Percentiles rank a stretch among this genome's conserved stretches.
phyloP scores from a whole-genome alignment of 1,140 invertebrate species.

The Drosophila hydei region DNA sequence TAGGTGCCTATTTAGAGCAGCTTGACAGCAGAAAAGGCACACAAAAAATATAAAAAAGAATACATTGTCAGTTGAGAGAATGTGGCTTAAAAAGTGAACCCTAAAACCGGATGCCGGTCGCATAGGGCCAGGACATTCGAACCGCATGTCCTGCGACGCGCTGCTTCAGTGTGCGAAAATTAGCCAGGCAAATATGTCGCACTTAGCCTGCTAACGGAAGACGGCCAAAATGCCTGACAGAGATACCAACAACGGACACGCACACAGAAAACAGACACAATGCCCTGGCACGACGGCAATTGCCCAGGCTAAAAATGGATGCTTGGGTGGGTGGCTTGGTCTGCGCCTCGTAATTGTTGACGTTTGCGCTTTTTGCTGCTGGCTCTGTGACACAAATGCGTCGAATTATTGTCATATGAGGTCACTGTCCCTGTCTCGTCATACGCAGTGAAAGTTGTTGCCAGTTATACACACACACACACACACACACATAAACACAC shows the following conservation, averaged over 20 bases:
- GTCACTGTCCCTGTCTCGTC: constrained; percentile 72
- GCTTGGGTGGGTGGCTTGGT: not conserved
- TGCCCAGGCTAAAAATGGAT: constrained; percentile 49
- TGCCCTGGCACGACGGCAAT: constrained; percentile 61
- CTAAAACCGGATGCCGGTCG: constrained; percentile 2
- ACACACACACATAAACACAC: constrained; percentile 33
- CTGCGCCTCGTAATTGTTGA: constrained; percentile 62
- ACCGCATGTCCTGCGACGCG: constrained; percentile 59
- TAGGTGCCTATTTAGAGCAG: not conserved
- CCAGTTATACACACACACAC: constrained; percentile 27
- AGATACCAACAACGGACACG: constrained; percentile 33
- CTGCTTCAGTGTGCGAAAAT: constrained; percentile 46
- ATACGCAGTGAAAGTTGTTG: constrained; percentile 71
- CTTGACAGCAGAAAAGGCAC: no score
- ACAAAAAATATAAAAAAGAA: no score
- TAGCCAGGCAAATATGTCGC: constrained; percentile 81
- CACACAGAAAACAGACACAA: constrained; percentile 16
- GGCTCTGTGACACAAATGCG: constrained; percentile 69
- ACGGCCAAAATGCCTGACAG: constrained; percentile 35
- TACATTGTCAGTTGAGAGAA: not conserved
- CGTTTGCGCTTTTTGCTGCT: constrained; percentile 65
- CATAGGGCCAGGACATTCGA: constrained; percentile 49
- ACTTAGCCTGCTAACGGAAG: constrained; percentile 68
- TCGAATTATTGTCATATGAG: constrained; percentile 81
- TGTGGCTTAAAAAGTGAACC: constrained; percentile 13